Evolutionary conservation across 1,140 invertebrate species (phyloP), one percentile per base, ranked within the genome.

Genomic region (Philopotamus ludificatus): DNA sequence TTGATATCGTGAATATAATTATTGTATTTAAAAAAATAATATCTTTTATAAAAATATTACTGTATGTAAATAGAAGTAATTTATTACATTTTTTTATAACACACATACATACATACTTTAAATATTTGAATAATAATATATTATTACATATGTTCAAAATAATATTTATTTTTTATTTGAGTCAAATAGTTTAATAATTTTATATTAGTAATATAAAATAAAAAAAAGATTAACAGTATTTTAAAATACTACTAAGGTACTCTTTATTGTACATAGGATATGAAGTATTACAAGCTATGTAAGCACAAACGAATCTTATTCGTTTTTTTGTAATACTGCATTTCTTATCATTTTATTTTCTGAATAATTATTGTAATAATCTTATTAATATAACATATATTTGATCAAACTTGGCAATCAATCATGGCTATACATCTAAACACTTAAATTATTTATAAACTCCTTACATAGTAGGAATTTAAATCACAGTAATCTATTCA

Each of bases 381-480:
- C 7, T 20, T 22, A 20, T 20, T 42, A 54, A 62, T 28, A 23
- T 49, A 34, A 28, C n/a, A 62, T 22, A n/a, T n/a, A n/a, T 15
- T 49, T 62, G 26, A 22, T 45, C 18, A 63, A 49, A 67, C 42
- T 60, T 64, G 55, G 55, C 61, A 68, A 59, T 53, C 34, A 41
- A 42, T 21, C 39, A 68, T 68, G 66, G 66, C 67, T 68, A 62
- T 58, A 49, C 41, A 65, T 25, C 44, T 15, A n/a, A n/a, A n/a
- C n/a, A n/a, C n/a, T n/a, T n/a, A n/a, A n/a, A n/a, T n/a, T n/a
- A n/a, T n/a, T n/a, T 51, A 50, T 26, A 67, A 50, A 55, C 60
- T 70, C 45, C 68, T 49, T 70, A 70, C 68, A 70, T 45, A 70
- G 68, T 70, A 70, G 68, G 68, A 65, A 70, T 66, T 50, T 18